These are phyloP conservation scores for Tolmerus cingulatus DNA, from an alignment of 2,888 invertebrate species.

Conservation along the genomic window DNA sequence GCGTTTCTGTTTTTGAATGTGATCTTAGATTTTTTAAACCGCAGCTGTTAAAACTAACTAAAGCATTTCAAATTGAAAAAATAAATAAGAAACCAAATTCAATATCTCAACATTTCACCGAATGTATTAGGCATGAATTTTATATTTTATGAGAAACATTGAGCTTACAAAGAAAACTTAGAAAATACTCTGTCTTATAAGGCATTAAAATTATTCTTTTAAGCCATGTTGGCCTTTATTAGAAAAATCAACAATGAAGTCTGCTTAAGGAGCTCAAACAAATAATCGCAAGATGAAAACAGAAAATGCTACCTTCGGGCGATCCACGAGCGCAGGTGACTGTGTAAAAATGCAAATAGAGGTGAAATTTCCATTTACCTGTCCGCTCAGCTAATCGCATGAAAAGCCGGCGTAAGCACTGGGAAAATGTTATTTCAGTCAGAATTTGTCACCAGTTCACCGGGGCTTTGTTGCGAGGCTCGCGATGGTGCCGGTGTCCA, in stretches of 20 bases:
- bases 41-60: no score
- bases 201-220: not conserved
- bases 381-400: not conserved
- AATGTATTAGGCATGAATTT: no score
- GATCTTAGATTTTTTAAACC: no score
- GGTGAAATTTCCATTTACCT: not conserved
- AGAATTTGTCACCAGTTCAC: not conserved
- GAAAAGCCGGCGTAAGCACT: not conserved
- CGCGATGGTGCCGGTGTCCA: not conserved
- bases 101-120: no score
- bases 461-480: not conserved
- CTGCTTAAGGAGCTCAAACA: not conserved
- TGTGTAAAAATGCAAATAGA: not conserved
- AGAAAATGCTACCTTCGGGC: no score
- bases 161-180: not conserved
- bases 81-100: no score
- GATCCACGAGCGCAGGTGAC: not conserved
- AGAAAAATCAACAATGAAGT: not conserved
- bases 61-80: no score
- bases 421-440: not conserved
- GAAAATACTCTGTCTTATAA: not conserved
- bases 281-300: no score
- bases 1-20: no score
- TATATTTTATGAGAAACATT: no score
- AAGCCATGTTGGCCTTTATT: not conserved